A percentile compares a stretch with the other conserved stretches of the same genome.
Evolutionary conservation across 2,888 invertebrate genomes (phyloP).

Genomic region (Leucoptera coffeella): DNA sequence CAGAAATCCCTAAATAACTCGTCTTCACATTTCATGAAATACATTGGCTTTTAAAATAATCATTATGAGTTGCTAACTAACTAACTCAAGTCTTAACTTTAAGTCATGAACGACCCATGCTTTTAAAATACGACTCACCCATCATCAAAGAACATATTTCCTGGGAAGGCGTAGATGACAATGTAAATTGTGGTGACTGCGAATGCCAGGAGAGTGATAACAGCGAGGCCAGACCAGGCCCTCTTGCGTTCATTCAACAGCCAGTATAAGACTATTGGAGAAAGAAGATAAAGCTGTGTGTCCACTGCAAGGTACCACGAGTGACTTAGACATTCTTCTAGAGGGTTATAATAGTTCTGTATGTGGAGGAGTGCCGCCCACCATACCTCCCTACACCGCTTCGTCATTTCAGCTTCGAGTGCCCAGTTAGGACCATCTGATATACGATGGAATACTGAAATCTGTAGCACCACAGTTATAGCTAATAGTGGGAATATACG

Average conservation of each 20-base stretch:
- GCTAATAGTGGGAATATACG: conserved; percentile 5
- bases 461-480: conserved; percentile 3
- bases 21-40: conserved; percentile 2
- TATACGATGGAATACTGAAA: conserved; percentile 2
- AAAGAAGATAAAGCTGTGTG: conserved; percentile 23
- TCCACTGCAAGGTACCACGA: conserved; percentile 32
- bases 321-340: conserved; percentile 18
- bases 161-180: conserved; percentile 21
- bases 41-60: conserved; percentile 3
- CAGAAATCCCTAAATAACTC: too few relatives aligned
- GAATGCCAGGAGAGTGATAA: conserved; percentile 9
- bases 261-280: conserved; percentile 24
- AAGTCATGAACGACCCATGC: not conserved
- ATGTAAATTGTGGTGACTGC: conserved; percentile 16
- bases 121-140: conserved; percentile 15
- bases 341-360: conserved; percentile 12
- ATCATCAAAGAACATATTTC: conserved; percentile 13
- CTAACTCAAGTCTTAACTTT: not conserved
- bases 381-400: conserved; percentile 5
- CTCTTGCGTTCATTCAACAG: conserved; percentile 12
- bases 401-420: not conserved
- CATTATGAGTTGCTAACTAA: conserved; percentile 2
- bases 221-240: conserved; percentile 12
- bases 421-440: conserved; percentile 6
- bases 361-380: conserved; percentile 6